Base-by-base conservation (phyloP, 2,797 vertebrate genomes). In the Onychomys torridus region DNA sequence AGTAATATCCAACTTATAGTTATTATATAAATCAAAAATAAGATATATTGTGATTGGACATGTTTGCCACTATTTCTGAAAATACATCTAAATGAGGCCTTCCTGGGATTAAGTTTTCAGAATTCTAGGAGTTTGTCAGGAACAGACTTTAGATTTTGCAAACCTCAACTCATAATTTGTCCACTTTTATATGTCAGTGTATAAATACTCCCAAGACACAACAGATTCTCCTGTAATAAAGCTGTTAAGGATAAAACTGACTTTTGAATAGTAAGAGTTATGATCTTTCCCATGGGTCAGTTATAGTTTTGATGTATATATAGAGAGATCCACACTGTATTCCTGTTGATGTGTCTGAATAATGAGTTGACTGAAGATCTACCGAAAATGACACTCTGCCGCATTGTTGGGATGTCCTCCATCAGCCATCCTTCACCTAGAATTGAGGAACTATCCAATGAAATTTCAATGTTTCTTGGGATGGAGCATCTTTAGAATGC, bases 401-500 rank as follows among this genome's bases (percentile, higher is more conserved):
- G 21, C 1, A 14, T 76, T 29, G 43, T 37, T 81, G 29, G 46
- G 37, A 90, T 55, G 2, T 52, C 7, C 67, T 87, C 16, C 86
- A 8, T 63, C 5, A 81, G 29, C 10, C 90, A 17, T 0, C 0
- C 43, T 61, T 87, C 76, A 19, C 82, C 46, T 59, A 57, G 12
- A 17, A 25, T 9, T 86, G 40, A 43, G n/a, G 3, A 78, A 46
- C 43, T 6, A 40, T 65, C 14, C 69, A 97, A 19, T 2, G 77
- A 16, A 65, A 59, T 73, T 73, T 89, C 91, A 97, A 10, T 88
- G 27, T 40, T 71, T 97, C 91, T 92, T 57, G 2, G 57, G 34
- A 27, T 84, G 76, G 3, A 97, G 9, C 65, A 96, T 73, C 34
- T 93, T 98, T 77, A 97, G 37, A 79, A 98, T 94, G 2, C 25